Conservation (phyloP, 2,888 invertebrate genomes). For the Argyra leucocephala region DNA sequence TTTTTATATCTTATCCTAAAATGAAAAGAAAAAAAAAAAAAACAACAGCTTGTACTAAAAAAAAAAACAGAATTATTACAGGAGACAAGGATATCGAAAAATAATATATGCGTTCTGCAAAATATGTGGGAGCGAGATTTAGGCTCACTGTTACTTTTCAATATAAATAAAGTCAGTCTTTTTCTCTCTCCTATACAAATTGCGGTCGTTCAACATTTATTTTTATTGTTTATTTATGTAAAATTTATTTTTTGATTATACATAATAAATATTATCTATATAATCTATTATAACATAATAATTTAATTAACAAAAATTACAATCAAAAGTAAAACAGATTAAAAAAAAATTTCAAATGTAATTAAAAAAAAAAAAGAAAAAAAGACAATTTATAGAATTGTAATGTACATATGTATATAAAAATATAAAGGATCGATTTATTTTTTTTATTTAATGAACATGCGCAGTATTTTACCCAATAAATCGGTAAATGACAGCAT, state of each 20-base stretch:
- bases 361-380: too few species aligned
- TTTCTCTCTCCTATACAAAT: conserved; percentile 47
- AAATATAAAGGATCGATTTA: neutral
- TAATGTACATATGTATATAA: too few species aligned
- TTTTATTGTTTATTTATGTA: neutral
- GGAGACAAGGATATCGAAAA: neutral
- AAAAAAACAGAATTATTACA: too few species aligned
- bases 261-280: too few species aligned
- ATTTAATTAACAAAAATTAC: too few species aligned
- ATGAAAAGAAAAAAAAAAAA: too few species aligned
- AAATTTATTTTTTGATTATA: neutral
- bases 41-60: too few species aligned
- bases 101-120: conserved; percentile 35
- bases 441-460: neutral
- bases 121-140: conserved; percentile 46
- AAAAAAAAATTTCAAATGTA: too few species aligned
- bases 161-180: conserved; percentile 44
- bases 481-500: conserved; percentile 6
- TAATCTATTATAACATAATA: too few species aligned
- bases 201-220: conserved; percentile 40
- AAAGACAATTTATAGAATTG: too few species aligned
- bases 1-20: too few species aligned
- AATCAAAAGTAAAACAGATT: too few species aligned
- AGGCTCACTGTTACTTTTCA: conserved; percentile 41
- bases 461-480: neutral